Base-by-base conservation (phyloP, 2,888 invertebrate species). In the Cerastis leucographa region DNA sequence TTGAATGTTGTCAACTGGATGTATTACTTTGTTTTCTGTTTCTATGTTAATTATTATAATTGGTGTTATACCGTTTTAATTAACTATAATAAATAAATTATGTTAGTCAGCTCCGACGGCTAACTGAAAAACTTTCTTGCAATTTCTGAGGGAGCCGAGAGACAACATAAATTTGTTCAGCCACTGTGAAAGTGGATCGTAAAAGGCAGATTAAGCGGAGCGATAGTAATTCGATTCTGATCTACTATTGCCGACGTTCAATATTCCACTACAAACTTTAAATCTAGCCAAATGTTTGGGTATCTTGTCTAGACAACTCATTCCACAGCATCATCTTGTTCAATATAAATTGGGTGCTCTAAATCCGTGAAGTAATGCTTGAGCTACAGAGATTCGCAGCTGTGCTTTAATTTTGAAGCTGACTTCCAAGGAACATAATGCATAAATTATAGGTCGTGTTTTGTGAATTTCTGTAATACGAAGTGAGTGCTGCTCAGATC, bases 41-140 rank as follows among this genome's bases (percentile, higher is more conserved):
- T n/a, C n/a, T n/a, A n/a, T n/a, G n/a, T n/a, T n/a, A n/a, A n/a
- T n/a, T n/a, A n/a, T n/a, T n/a, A n/a, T n/a, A n/a, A n/a, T n/a
- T n/a, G n/a, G n/a, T n/a, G n/a, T n/a, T n/a, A n/a, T n/a, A n/a
- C n/a, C n/a, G n/a, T n/a, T n/a, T n/a, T n/a, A n/a, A n/a, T n/a
- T n/a, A n/a, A n/a, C n/a, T n/a, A n/a, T n/a, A n/a, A n/a, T n/a
- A n/a, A n/a, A n/a, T n/a, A n/a, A n/a, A n/a, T n/a, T n/a, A n/a
- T n/a, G n/a, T n/a, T n/a, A n/a, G n/a, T 56, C 59, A 46, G n/a
- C 35, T 35, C 40, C 29, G 22, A 46, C 22, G 14, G 61, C 12
- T 19, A 72, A 77, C 51, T 65, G 64, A 76, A 86, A 74, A 74
- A 71, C 73, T 80, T 81, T 77, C 46, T 49, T 66, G 25, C 35